Conservation (phyloP, 2,888 invertebrate species). For the Ophraella communa region DNA sequence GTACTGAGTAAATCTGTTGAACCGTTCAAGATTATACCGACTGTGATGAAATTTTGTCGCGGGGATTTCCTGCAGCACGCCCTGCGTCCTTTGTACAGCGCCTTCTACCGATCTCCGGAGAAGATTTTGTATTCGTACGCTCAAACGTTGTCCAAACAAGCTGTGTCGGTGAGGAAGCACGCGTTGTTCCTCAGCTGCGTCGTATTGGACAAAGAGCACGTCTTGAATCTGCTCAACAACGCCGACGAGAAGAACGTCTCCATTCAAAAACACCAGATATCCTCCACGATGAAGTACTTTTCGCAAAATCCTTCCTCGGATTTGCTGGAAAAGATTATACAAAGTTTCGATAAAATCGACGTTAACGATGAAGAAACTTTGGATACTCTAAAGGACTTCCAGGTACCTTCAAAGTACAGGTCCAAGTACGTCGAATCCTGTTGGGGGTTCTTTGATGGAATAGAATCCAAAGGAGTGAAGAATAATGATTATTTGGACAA, state of each 20-base stretch:
- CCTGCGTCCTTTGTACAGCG: conserved; percentile 36
- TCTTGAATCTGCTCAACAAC: conserved; percentile 20
- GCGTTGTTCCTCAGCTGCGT: conserved; percentile 38
- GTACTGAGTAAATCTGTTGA: conserved; percentile 29
- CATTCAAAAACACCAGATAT: conserved; percentile 38
- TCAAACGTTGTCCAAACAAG: conserved; percentile 31
- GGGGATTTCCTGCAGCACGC: conserved; percentile 42
- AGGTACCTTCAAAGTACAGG: conserved; percentile 33
- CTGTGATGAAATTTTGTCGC: conserved; percentile 35
- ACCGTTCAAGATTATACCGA: conserved; percentile 28
- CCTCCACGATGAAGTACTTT: conserved; percentile 39
- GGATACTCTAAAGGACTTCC: conserved; percentile 16
- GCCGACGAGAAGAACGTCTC: conserved; percentile 30
- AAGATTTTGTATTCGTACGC: conserved; percentile 28
- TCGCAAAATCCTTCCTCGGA: conserved; percentile 35
- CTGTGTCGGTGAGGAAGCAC: conserved; percentile 43
- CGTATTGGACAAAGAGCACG: conserved; percentile 28
- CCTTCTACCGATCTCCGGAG: conserved; percentile 39
- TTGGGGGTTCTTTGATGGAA: conserved; percentile 35
- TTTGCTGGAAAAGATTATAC: conserved; percentile 31
- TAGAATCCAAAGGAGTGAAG: conserved; percentile 26
- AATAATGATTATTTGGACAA: conserved; percentile 7
- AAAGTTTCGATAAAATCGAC: conserved; percentile 33
- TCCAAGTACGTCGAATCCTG: conserved; percentile 28
- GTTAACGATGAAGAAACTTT: conserved; percentile 38